Evolutionary conservation across 92 coral and sea anemone species (phyloP).

Genomic region (Paramuricea clavata): DNA sequence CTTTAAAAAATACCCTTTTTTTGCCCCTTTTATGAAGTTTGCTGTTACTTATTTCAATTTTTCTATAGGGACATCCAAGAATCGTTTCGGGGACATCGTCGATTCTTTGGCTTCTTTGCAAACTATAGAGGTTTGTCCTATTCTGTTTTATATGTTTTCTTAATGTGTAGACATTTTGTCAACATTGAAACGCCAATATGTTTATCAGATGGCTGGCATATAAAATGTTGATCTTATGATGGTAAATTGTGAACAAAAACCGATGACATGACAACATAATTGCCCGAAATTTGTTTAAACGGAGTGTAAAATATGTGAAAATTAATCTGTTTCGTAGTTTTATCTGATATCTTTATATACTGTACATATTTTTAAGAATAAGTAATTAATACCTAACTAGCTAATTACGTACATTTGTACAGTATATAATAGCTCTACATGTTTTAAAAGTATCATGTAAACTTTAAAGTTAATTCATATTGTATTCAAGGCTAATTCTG

Average conservation of each 20-base stretch:
- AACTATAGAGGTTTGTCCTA: constrained; percentile 16
- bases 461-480: too few species aligned
- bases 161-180: not conserved
- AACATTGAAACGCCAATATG: not conserved
- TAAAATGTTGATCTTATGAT: not conserved
- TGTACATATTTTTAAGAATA: not conserved
- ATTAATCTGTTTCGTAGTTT: not conserved
- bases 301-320: not conserved
- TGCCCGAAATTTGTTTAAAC: not conserved
- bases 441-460: too few species aligned
- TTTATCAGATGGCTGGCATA: not conserved
- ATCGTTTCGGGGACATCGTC: constrained; percentile 37
- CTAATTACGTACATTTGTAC: not conserved
- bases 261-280: constrained; percentile 27
- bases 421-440: too few species aligned
- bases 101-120: constrained; percentile 39
- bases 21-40: not conserved
- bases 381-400: not conserved
- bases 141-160: not conserved
- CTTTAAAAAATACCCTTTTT: not conserved
- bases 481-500: not conserved
- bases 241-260: not conserved
- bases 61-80: constrained; percentile 20
- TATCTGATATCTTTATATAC: not conserved
- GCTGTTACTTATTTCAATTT: not conserved